Conservation (phyloP, 2,888 invertebrate species). For the Abrostola triplasia region DNA sequence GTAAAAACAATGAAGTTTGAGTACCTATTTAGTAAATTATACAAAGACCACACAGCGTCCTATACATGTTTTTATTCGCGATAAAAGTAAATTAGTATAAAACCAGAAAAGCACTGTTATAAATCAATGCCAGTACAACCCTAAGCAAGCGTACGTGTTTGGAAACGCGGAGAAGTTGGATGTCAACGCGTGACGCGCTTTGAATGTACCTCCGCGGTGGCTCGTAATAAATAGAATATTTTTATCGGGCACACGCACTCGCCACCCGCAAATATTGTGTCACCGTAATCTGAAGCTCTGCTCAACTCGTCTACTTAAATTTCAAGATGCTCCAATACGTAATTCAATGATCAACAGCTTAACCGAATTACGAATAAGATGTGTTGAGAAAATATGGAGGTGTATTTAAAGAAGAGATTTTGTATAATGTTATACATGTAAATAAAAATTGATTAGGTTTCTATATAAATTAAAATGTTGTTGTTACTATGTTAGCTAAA, state of each 20-base stretch:
- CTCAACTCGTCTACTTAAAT: slow-evolving; percentile 47
- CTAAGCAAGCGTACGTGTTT: slow-evolving; percentile 62
- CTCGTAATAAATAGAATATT: slow-evolving; percentile 87
- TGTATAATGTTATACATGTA: too few relatives aligned
- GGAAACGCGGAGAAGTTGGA: slow-evolving; percentile 76
- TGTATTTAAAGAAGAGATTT: slow-evolving; percentile 5
- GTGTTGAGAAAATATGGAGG: slow-evolving; percentile 22
- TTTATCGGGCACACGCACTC: slow-evolving; percentile 85
- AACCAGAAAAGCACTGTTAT: slow-evolving; percentile 31
- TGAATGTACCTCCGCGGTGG: slow-evolving; percentile 76
- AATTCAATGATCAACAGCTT: slow-evolving; percentile 50
- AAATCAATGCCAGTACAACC: slow-evolving; percentile 58
- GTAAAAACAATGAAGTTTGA: too few relatives aligned
- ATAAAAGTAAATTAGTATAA: neutral
- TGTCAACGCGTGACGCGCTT: slow-evolving; percentile 84
- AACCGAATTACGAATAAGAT: slow-evolving; percentile 38
- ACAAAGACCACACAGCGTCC: too few relatives aligned
- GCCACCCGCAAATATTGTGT: slow-evolving; percentile 81
- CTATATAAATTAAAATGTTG: too few relatives aligned
- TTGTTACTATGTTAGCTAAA: too few relatives aligned
- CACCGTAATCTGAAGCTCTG: slow-evolving; percentile 66
- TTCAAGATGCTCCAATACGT: slow-evolving; percentile 47
- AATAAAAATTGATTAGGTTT: neutral
- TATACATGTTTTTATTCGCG: too few relatives aligned
- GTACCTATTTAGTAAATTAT: too few relatives aligned